Evolutionary conservation across 2,888 invertebrate genomes (phyloP), one percentile per base, ranked within the genome.

Genomic region (Lasius platythorax): DNA sequence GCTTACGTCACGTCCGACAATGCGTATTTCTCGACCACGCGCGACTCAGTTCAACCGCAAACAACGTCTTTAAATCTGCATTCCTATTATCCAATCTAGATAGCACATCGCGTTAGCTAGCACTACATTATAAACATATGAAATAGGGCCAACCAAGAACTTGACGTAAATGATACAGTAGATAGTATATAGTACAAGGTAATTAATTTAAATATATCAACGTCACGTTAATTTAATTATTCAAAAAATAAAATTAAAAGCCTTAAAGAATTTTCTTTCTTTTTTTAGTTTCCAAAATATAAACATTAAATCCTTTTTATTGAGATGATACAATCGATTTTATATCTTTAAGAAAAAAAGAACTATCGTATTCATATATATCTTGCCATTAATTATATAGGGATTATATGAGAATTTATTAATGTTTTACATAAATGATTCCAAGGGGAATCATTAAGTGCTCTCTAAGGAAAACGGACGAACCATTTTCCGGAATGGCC

Each of bases 11-110:
- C 76, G 56, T 78, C 40, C 28, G 53, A 68, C 68, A 3, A 78
- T 78, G 78, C 78, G 53, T 68, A 40, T 37, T 68, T 53, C 53
- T 78, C 53, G 53, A 68, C n/a, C 28, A 67, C 53, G 68, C 18
- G 50, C 63, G 68, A 78, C 70, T 56, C 33, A 30, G 15, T 50
- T 66, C 33, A 66, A 33, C 37, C 66, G 46, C 43, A 37, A 66
- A 66, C 23, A 40, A 8, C 8, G 33, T 23, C 30, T 50, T 50
- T 23, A 18, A 66, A 37, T 15, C 28, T 43, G 23, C 66, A 66
- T n/a, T 66, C 33, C 23, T 11, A 3, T 37, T 18, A 37, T 37
- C 28, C 40, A 66, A 15, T 66, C 66, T 8, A 53, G 8, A 18
- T 50, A 64, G 23, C 5, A 15, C 23, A 46, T 43, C 15, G 56